Base-by-base conservation (phyloP, 2,888 invertebrate genomes). In the Mesochorus sp. region DNA sequence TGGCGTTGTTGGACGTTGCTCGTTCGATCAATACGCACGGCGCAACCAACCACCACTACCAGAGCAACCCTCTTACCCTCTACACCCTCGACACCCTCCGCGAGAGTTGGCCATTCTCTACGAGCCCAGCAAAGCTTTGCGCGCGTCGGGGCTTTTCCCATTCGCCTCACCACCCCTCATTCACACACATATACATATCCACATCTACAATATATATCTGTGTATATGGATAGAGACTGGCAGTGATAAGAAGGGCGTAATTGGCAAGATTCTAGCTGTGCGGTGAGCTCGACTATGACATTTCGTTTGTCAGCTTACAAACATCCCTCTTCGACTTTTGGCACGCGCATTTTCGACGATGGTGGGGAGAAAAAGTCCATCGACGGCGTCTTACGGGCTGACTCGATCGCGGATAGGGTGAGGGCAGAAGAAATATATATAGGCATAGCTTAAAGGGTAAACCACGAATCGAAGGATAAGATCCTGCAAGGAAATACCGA, bases 21-120 rank as follows among this genome's bases (percentile, higher is more conserved):
- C 82, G 84, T 84, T 85, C 89, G 89, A 89, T 90, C 89, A 90
- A 90, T 90, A 89, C 88, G 85, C 86, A 86, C 89, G 71, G 82
- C 77, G 79, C 77, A 85, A 86, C 84, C 86, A 83, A 83, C 81
- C 83, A 81, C 84, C 82, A 74, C 76, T 62, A 74, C 51, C 62
- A 76, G 57, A 49, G 53, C 75, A 57, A 49, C 73, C 64, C 66
- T 28, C 47, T 44, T 39, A 39, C 31, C 70, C 59, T 39, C 57
- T 53, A 26, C 24, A 44, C 34, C 17, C 31, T 21, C 61, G 34
- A 24, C 49, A 59, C 70, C 47, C 61, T 44, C 17, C 62, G 57
- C 39, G 57, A 53, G 64, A 39, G 53, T 67, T 68, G 26, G 44
- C 61, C 66, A 57, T 62, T 67, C 71, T 47, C 31, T 53, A 62